Evolutionary conservation across 1,140 invertebrate species (phyloP), one percentile per base, ranked within the genome.

Genomic region (Listronotus oregonensis): DNA sequence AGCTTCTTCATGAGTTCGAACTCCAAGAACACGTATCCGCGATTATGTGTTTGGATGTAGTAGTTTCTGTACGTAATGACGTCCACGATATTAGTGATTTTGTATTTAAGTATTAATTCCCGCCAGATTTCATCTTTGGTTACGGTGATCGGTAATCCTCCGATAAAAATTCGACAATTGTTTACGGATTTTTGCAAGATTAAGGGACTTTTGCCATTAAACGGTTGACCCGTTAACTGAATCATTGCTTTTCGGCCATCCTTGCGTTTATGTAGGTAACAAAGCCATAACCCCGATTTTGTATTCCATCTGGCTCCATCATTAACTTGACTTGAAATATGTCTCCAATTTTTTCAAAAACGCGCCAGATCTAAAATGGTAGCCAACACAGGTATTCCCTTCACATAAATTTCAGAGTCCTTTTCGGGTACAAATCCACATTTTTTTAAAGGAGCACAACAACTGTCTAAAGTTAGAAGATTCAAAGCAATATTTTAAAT

Each of bases 11-110:
- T 95, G 94, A 70, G 83, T 87, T 44, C 86, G 71, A 94, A 96
- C 75, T 95, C 92, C n/a, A 94, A 89, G 76, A 96, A 95, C 10
- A 91, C 91, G 76, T 92, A 95, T 1, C 92, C 92, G 17, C 92
- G 79, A 47, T 42, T 52, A 15, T 46, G n/a, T 9, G n/a, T n/a
- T 3, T 37, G 39, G 21, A 52, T 44, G 8, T 11, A 9, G 17
- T 58, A 65, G 46, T 44, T 65, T 5, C 86, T 87, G 75, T 94
- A 94, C n/a, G 92, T 77, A 62, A 93, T 93, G 3, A 94, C 86
- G 67, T 91, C 83, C 0, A 82, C 80, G n/a, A 93, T 75, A 17
- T 71, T 72, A 3, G 64, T 66, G 0, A 71, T 57, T 1, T 92
- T 87, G 1, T 89, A 78, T 31, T 6, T 17, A 72, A 87, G 86